phyloP scores from a whole-genome alignment of 2,888 invertebrate species.

The Sphaerophoria rueppellii region DNA sequence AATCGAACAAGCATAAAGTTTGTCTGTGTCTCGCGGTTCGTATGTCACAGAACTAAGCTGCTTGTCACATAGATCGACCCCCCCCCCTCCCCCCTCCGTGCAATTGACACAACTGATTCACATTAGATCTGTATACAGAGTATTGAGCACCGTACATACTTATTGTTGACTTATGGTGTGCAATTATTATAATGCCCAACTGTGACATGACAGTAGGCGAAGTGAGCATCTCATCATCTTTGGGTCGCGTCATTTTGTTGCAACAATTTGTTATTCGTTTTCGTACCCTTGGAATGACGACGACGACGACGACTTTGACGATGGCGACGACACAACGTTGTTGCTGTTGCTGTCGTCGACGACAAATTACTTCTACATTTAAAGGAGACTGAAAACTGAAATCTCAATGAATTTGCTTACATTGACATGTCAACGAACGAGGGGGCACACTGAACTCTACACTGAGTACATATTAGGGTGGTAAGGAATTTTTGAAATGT shows the following conservation, averaged over 20 bases:
- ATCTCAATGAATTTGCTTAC: slow-evolving; percentile 62
- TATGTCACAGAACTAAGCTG: slow-evolving; percentile 29
- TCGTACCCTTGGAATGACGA: slow-evolving; percentile 56
- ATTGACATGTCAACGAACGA: slow-evolving; percentile 21
- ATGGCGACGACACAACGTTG: neutral
- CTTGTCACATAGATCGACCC: slow-evolving; percentile 65
- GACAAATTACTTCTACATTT: slow-evolving; percentile 57
- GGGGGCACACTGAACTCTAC: neutral
- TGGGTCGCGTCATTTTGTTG: slow-evolving; percentile 67
- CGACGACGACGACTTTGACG: neutral
- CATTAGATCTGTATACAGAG: slow-evolving; percentile 64
- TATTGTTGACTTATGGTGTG: slow-evolving; percentile 26
- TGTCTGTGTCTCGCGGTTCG: slow-evolving; percentile 28
- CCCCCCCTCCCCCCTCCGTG: neutral
- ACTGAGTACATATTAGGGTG: neutral
- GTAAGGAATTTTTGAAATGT: too few relatives aligned
- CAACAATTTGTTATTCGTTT: slow-evolving; percentile 59
- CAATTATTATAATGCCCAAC: slow-evolving; percentile 60
- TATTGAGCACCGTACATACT: slow-evolving; percentile 13
- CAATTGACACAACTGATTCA: slow-evolving; percentile 37
- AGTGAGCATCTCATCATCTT: slow-evolving; percentile 58
- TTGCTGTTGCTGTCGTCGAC: slow-evolving; percentile 11
- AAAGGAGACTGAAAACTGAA: slow-evolving; percentile 30
- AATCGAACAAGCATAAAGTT: neutral
- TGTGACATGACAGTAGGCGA: slow-evolving; percentile 58